These are phyloP conservation scores for Leptinotarsa defecta DNA, from an alignment of 1,140 invertebrate genomes.

Conservation along the genomic window DNA sequence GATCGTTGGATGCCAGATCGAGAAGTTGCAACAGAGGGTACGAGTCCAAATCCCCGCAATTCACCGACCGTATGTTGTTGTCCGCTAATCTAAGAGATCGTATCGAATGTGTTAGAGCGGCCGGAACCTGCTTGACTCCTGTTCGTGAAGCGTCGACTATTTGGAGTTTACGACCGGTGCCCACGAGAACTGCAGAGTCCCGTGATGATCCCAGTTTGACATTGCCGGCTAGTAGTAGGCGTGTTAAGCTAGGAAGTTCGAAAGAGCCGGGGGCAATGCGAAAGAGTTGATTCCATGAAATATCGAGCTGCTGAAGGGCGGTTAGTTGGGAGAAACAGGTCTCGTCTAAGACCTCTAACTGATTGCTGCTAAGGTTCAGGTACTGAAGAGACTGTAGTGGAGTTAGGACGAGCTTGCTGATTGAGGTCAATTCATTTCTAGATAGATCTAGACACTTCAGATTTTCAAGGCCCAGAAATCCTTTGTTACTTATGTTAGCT, in stretches of 20 bases:
- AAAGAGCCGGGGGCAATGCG: conserved; percentile 73
- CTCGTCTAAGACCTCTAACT: conserved; percentile 62
- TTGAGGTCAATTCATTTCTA: conserved; percentile 64
- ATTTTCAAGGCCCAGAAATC: conserved; percentile 57
- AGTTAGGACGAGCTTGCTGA: conserved; percentile 64
- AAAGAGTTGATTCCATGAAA: conserved; percentile 76
- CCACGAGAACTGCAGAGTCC: conserved; percentile 66
- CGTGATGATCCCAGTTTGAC: conserved; percentile 64
- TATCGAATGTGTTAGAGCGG: conserved; percentile 82
- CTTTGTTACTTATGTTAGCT: conserved; percentile 58
- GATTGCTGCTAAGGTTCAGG: conserved; percentile 74
- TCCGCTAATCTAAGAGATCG: conserved; percentile 76
- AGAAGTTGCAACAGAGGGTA: conserved; percentile 82
- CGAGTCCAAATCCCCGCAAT: conserved; percentile 85
- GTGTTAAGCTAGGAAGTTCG: conserved; percentile 76
- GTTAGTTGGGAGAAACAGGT: conserved; percentile 67
- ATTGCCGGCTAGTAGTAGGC: conserved; percentile 76
- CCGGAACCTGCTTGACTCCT: conserved; percentile 77
- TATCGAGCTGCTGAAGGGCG: conserved; percentile 76
- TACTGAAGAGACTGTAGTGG: conserved; percentile 67
- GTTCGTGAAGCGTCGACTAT: conserved; percentile 83
- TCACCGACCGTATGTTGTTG: conserved; percentile 68
- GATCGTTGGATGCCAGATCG: conserved; percentile 79
- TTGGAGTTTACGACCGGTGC: conserved; percentile 73
- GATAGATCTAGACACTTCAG: conserved; percentile 66